Conservation (phyloP, 2,797 vertebrate genomes). For the Acrossocheilus fasciatus region DNA sequence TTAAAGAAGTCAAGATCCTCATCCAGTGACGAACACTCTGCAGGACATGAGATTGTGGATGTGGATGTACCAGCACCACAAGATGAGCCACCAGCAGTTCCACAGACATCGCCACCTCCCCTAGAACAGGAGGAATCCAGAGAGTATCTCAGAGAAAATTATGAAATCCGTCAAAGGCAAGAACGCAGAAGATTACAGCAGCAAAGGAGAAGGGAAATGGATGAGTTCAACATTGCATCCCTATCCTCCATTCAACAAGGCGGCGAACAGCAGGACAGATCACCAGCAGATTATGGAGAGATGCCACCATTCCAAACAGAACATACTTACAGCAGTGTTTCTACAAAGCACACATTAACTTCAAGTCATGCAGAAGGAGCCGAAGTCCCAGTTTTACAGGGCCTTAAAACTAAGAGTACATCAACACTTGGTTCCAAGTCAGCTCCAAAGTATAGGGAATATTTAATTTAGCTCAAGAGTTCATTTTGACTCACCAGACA, state of each 20-base stretch:
- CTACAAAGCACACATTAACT: neutral
- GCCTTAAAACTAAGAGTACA: slow-evolving; percentile 24
- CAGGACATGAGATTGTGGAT: slow-evolving; percentile 50
- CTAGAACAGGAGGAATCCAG: slow-evolving; percentile 47
- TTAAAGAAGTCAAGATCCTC: slow-evolving; percentile 6
- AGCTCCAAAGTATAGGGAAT: slow-evolving; percentile 33
- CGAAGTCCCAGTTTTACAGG: neutral
- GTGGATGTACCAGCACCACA: slow-evolving; percentile 55
- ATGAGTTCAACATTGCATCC: slow-evolving; percentile 61
- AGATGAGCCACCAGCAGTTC: slow-evolving; percentile 59
- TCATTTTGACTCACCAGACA: neutral
- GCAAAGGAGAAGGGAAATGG: slow-evolving; percentile 69
- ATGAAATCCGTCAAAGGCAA: slow-evolving; percentile 58
- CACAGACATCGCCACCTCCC: slow-evolving; percentile 52
- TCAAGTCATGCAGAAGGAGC: neutral
- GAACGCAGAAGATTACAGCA: slow-evolving; percentile 56
- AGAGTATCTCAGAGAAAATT: slow-evolving; percentile 57
- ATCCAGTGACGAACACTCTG: slow-evolving; percentile 47
- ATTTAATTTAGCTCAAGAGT: slow-evolving; percentile 40
- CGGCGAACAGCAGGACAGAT: slow-evolving; percentile 20
- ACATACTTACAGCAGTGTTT: neutral
- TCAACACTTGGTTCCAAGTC: slow-evolving; percentile 15
- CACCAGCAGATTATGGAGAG: slow-evolving; percentile 17
- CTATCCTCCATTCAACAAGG: slow-evolving; percentile 16
- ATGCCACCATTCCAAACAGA: slow-evolving; percentile 24